Evolutionary conservation across 2,888 invertebrate species (phyloP).

Genomic region (Odontothrips loti): DNA sequence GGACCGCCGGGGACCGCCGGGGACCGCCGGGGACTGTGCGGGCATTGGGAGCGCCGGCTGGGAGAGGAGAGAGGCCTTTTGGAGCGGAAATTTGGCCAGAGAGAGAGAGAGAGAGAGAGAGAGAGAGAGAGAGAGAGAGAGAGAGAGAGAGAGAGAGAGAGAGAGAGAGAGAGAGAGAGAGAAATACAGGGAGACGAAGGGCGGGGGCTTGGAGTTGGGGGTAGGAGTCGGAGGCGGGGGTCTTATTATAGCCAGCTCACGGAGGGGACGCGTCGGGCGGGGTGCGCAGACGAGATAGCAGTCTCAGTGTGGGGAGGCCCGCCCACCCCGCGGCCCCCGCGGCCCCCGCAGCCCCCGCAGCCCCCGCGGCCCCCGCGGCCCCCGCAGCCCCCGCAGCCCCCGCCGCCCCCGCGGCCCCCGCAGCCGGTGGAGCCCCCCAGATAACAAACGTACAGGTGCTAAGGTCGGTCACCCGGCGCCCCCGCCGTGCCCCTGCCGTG

Average conservation of each 20-base stretch:
- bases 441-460: constrained; percentile 23
- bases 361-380: too few species aligned
- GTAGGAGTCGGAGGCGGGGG: too few species aligned
- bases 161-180: too few species aligned
- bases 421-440: not conserved
- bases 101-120: not conserved
- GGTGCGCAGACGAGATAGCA: not conserved
- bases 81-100: constrained; percentile 18
- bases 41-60: not conserved
- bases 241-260: too few species aligned
- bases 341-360: not conserved
- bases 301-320: too few species aligned
- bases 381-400: not conserved
- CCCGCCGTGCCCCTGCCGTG: not conserved
- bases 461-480: constrained; percentile 4
- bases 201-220: too few species aligned
- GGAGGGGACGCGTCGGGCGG: not conserved
- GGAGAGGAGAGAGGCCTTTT: not conserved
- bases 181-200: not conserved
- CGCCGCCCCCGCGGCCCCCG: not conserved
- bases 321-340: not conserved
- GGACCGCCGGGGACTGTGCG: not conserved
- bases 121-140: not conserved
- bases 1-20: not conserved
- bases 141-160: too few species aligned